Base-by-base conservation (phyloP, 2,113 vertebrate species). In the Callospermophilus lateralis region DNA sequence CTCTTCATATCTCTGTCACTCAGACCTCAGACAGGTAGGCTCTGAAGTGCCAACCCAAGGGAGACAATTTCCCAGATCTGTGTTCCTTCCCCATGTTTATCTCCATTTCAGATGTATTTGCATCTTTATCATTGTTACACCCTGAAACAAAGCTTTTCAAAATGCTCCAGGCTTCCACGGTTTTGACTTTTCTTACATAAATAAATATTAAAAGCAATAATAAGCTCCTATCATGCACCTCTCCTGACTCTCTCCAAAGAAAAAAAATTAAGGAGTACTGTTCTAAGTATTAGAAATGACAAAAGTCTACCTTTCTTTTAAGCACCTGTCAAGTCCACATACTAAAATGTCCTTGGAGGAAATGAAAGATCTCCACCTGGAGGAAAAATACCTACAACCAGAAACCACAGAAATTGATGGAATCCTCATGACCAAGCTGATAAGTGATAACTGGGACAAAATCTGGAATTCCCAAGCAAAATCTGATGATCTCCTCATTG, bases 391-490 rank as follows among this genome's bases (percentile, higher is more conserved):
- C 0, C 0, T 0, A 7, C 53, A 9, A 51, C 89, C 85, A 19
- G 96, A 97, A 84, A 4, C 92, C 28, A 2, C 0, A 48, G 98
- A 98, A 83, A 0, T 98, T 20, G 83, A 97, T 11, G 98, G 98
- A n/a, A 0, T 98, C 84, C 84, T 48, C 3, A 0, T 99, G 39
- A 20, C 32, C 93, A 74, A 96, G 95, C 0, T 34, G 17, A 94
- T 42, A 0, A 55, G 9, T n/a, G 95, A 73, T 17, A 72, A 1
- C 0, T 98, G 98, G 98, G 96, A 98, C 65, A 88, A 94, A 96
- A 89, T 98, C 63, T 87, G 97, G 97, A 98, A 98, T 32, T 98
- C 99, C 90, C 98, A 98, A 98, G 98, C 98, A 89, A 98, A 92
- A 77, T 97, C 98, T 26, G 98, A 99, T 0, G 98, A 99, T 89